Evolutionary conservation across 2,113 vertebrate species (phyloP).

Genomic region (Laticauda laticaudata): DNA sequence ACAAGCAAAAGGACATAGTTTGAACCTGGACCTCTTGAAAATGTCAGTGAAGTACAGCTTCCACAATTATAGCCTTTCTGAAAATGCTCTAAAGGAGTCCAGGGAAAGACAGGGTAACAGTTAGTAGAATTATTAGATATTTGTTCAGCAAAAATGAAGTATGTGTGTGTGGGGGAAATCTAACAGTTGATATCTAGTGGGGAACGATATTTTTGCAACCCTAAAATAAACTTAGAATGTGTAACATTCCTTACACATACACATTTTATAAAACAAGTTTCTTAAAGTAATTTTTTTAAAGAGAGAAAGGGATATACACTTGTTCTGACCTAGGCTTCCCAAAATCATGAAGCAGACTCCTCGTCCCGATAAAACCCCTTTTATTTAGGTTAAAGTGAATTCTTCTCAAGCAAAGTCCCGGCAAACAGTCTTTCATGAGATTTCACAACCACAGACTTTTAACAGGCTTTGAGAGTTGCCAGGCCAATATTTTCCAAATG

Average conservation of each 20-base stretch:
- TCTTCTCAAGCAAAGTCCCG: no score
- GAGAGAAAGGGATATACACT: neutral
- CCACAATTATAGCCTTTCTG: neutral
- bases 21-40: neutral
- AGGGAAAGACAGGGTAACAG: neutral
- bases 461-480: no score
- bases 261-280: neutral
- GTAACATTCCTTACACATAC: neutral
- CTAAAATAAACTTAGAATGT: neutral
- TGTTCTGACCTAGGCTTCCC: no score
- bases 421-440: no score
- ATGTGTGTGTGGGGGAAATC: neutral
- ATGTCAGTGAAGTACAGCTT: neutral
- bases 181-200: neutral
- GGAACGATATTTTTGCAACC: neutral
- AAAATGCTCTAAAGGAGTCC: neutral
- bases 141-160: neutral
- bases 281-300: neutral
- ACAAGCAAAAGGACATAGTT: neutral
- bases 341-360: no score
- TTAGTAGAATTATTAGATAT: neutral
- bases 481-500: no score
- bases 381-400: no score
- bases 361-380: no score
- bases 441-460: no score